Conservation (phyloP, 1,140 invertebrate genomes). For the Drosophila guanche region DNA sequence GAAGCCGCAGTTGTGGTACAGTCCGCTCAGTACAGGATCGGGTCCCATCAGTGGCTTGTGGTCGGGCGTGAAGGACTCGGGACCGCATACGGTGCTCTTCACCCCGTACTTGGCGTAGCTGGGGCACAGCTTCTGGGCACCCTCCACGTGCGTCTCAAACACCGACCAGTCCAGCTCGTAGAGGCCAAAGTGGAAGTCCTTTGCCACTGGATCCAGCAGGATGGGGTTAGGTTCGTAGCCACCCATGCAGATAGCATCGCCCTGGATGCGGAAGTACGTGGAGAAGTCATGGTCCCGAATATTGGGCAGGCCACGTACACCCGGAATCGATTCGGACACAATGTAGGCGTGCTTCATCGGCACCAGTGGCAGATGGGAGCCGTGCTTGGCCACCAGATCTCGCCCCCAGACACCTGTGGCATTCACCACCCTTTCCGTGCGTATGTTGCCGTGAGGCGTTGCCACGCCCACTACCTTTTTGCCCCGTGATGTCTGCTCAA, state of each 20-base stretch:
- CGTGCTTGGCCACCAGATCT: slow-evolving; percentile 88
- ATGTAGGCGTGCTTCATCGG: slow-evolving; percentile 96
- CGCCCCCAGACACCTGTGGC: slow-evolving; percentile 92
- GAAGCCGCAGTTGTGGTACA: slow-evolving; percentile 94
- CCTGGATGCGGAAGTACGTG: slow-evolving; percentile 93
- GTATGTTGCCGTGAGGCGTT: slow-evolving; percentile 87
- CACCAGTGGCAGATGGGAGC: slow-evolving; percentile 89
- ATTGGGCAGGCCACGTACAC: slow-evolving; percentile 90
- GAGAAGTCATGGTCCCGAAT: slow-evolving; percentile 92
- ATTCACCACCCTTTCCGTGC: slow-evolving; percentile 88
- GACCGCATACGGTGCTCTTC: slow-evolving; percentile 92
- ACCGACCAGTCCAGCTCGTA: slow-evolving; percentile 94
- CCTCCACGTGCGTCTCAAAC: slow-evolving; percentile 90
- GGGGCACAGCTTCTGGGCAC: slow-evolving; percentile 90
- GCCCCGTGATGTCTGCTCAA: slow-evolving; percentile 84
- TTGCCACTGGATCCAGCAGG: slow-evolving; percentile 90
- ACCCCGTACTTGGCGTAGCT: slow-evolving; percentile 89
- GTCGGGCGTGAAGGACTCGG: slow-evolving; percentile 95
- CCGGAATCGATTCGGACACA: slow-evolving; percentile 90
- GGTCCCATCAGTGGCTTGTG: slow-evolving; percentile 91
- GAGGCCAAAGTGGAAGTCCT: slow-evolving; percentile 91
- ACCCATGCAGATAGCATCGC: slow-evolving; percentile 91
- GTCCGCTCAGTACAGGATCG: slow-evolving; percentile 77
- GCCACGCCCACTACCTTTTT: slow-evolving; percentile 89
- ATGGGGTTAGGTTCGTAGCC: slow-evolving; percentile 94